phyloP scores from a whole-genome alignment of 2,797 vertebrate species.

The Helicolenus hilgendorfi region DNA sequence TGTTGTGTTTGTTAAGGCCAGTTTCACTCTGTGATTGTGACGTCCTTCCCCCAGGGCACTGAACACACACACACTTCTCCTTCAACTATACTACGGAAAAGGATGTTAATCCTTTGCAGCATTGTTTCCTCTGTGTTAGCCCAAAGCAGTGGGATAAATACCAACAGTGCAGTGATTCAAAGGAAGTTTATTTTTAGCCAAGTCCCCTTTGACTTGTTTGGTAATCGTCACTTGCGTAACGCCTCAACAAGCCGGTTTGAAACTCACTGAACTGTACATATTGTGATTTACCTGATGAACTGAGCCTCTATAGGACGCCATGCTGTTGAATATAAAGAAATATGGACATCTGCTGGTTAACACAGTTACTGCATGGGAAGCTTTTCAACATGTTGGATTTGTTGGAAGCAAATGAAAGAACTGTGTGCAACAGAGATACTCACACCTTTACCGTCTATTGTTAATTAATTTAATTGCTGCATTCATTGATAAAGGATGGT shows the following conservation, averaged over 20 bases:
- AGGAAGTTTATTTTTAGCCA: slow-evolving; percentile 15
- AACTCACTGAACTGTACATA: not conserved
- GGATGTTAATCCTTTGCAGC: not conserved
- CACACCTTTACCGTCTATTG: not conserved
- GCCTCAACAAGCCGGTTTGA: not conserved
- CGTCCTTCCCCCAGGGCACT: not conserved
- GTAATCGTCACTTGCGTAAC: not conserved
- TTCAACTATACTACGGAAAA: not conserved
- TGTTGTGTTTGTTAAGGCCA: not conserved
- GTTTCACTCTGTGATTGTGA: not conserved
- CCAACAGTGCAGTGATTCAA: not conserved
- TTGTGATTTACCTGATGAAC: not conserved
- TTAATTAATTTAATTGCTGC: not conserved
- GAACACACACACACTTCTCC: not conserved
- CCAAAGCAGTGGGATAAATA: not conserved
- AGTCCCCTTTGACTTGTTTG: not conserved
- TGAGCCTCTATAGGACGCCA: not conserved
- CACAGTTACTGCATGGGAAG: not conserved
- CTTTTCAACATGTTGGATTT: not conserved
- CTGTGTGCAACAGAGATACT: not conserved
- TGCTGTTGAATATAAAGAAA: not conserved
- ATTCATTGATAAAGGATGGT: not conserved
- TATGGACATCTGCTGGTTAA: slow-evolving; percentile 37
- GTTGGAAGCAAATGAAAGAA: not conserved
- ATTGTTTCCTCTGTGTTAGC: not conserved